Base-by-base conservation (phyloP, 2,113 vertebrate species). In the Gila orcuttii region DNA sequence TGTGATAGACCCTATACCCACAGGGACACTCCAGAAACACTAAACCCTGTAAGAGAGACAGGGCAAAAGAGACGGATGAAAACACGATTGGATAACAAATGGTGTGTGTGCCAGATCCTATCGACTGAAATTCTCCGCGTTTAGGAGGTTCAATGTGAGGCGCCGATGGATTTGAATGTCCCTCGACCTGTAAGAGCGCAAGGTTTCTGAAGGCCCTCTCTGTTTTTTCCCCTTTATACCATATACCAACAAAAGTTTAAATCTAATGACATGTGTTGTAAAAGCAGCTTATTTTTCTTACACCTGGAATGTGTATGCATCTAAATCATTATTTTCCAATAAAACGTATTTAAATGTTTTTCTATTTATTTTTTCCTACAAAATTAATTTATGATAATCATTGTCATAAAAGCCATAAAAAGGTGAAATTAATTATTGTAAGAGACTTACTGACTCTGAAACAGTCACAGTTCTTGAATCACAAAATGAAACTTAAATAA, bases 1-100 rank as follows among this genome's bases (percentile, higher is more conserved):
- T 97, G 96, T 97, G 97, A 97, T 97, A 96, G 96, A 97, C 94
- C 96, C 96, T 96, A 94, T 92, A 93, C 94, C 93, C 93, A 95
- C 93, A 94, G 95, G 90, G 93, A 95, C 95, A 94, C 91, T 95
- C 94, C 93, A 94, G 94, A 91, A 94, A 93, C 94, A 96, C 91
- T 94, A 93, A 96, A 93, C 93, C 90, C 84, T 93, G 88, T 87
- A 91, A 87, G 92, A 88, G 92, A 91, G 93, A 93, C 89, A 90
- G 91, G 91, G 90, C 93, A 92, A 94, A 92, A 90, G 93, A 92
- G 91, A 91, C 89, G 92, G 92, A 93, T 90, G 90, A 93, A 94
- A 93, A 94, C 94, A 94, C 92, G 93, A 94, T 92, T 93, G 93
- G 93, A 94, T 92, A 92, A 84, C 68, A 76, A 69, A 85, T 71